phyloP scores from a whole-genome alignment of 2,888 invertebrate species.

The Pollenia labialis region DNA sequence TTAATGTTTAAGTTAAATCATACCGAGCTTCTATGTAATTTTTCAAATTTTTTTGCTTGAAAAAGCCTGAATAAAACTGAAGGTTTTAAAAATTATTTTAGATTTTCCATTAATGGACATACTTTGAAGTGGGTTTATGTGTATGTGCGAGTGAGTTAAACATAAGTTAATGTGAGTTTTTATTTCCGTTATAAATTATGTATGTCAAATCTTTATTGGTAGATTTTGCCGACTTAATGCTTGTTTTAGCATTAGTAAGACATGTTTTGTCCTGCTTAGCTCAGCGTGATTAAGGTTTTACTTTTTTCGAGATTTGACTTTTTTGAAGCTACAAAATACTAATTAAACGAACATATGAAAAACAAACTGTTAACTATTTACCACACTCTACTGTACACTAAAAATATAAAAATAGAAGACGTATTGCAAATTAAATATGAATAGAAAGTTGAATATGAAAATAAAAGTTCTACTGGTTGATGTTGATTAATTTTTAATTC shows the following conservation, averaged over 20 bases:
- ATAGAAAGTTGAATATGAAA: background rate
- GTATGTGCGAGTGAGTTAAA: background rate
- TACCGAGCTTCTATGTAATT: conserved; percentile 24
- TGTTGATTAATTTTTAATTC: too few relatives aligned
- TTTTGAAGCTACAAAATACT: background rate
- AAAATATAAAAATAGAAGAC: background rate
- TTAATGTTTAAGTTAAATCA: background rate
- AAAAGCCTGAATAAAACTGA: conserved; percentile 39
- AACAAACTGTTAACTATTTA: background rate
- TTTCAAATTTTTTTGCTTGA: background rate
- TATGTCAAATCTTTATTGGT: conserved; percentile 52
- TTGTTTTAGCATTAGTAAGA: conserved; percentile 30
- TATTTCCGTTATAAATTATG: conserved; percentile 55
- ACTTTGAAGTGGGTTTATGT: background rate
- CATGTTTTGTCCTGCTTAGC: conserved; percentile 12
- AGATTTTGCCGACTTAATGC: conserved; percentile 41
- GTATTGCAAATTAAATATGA: conserved; percentile 6
- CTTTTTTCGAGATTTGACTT: background rate
- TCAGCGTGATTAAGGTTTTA: conserved; percentile 38
- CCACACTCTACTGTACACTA: background rate
- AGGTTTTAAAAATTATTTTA: conserved; percentile 50
- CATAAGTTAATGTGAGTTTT: background rate
- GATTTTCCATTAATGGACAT: conserved; percentile 12
- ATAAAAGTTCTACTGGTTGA: too few relatives aligned
- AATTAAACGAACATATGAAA: conserved; percentile 27